Evolutionary conservation across 1,140 invertebrate species (phyloP).

Genomic region (Drosophila littoralis): DNA sequence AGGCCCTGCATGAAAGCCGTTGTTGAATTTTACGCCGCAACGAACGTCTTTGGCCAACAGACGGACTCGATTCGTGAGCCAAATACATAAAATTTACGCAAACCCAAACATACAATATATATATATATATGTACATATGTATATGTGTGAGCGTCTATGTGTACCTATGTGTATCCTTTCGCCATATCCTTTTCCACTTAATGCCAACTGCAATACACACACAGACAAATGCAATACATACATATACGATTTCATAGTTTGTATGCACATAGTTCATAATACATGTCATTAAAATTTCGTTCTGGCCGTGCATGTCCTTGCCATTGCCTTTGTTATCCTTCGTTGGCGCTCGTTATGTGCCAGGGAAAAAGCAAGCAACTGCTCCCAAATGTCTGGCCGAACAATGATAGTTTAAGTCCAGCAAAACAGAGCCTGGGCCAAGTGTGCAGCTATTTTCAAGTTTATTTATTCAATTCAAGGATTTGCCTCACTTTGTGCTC

Average conservation of each 20-base stretch:
- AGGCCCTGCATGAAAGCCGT: conserved; percentile 53
- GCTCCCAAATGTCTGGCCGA: conserved; percentile 49
- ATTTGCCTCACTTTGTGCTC: conserved; percentile 13
- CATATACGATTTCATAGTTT: conserved; percentile 44
- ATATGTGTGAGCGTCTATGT: not conserved
- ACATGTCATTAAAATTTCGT: conserved; percentile 74
- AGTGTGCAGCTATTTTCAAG: conserved; percentile 56
- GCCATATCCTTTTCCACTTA: conserved; percentile 63
- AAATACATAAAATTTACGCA: conserved; percentile 77
- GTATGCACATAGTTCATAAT: conserved; percentile 36
- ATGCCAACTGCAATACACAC: conserved; percentile 16
- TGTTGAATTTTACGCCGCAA: conserved; percentile 72
- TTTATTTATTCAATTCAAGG: conserved; percentile 52
- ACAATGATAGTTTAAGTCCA: conserved; percentile 54
- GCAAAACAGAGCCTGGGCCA: conserved; percentile 27
- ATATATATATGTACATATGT: not conserved
- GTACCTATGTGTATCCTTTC: conserved; percentile 18
- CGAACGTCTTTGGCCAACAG: conserved; percentile 51
- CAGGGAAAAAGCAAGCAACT: conserved; percentile 8
- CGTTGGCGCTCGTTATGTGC: not conserved
- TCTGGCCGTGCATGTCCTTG: conserved; percentile 65
- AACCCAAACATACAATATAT: conserved; percentile 28
- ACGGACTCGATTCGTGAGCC: conserved; percentile 71
- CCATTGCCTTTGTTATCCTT: conserved; percentile 52
- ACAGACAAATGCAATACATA: not conserved